Conservation (phyloP, 2,113 vertebrate species). For the Sterrhoptilus dennistouni region DNA sequence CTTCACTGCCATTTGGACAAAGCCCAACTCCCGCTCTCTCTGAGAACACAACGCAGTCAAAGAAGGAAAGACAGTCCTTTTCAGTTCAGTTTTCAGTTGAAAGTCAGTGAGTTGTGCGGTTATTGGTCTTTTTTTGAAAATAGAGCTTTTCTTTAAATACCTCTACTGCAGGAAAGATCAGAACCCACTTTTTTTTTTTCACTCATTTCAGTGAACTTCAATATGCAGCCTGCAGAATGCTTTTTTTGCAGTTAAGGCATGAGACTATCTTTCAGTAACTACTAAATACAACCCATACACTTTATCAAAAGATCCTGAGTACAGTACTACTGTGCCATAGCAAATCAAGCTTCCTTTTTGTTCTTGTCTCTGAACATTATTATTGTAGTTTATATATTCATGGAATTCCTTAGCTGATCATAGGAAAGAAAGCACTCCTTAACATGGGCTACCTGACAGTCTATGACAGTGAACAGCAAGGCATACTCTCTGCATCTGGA, state of each 20-base stretch:
- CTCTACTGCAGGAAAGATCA: not conserved
- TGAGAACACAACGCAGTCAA: not conserved
- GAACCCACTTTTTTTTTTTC: not conserved
- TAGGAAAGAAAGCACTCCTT: not conserved
- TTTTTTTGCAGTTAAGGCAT: not conserved
- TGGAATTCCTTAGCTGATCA: not conserved
- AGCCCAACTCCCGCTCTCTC: not conserved
- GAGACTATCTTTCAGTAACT: not conserved
- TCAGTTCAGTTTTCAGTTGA: not conserved
- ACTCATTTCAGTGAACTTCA: accelerated
- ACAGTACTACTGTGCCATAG: not conserved
- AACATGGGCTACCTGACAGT: not conserved
- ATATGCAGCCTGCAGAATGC: not conserved
- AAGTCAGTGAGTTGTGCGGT: not conserved
- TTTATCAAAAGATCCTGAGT: not conserved
- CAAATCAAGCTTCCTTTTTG: not conserved
- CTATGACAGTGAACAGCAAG: not conserved
- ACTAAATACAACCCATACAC: not conserved
- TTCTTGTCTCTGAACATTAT: not conserved
- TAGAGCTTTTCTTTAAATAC: not conserved
- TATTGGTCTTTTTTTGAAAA: not conserved
- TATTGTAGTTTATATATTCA: not conserved
- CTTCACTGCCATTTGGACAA: slow-evolving; percentile 8
- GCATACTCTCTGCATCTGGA: not conserved
- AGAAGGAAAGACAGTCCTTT: not conserved